These are phyloP conservation scores for Hyles vespertilio DNA, from an alignment of 1,140 invertebrate species.

Conservation along the genomic window DNA sequence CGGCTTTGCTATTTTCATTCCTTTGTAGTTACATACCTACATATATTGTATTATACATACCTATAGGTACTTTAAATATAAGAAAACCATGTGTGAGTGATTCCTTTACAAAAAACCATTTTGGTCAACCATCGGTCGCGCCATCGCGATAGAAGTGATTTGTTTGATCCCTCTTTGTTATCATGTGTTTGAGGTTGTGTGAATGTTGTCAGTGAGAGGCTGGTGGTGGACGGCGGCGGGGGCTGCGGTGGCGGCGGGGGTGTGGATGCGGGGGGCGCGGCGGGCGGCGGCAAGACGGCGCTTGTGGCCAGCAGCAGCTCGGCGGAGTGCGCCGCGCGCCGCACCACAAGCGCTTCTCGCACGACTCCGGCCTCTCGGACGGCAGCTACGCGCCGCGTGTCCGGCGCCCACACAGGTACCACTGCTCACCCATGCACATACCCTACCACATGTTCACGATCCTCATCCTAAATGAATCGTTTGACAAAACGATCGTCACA, in stretches of 20 bases:
- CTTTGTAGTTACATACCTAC: background rate
- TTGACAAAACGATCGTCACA: background rate
- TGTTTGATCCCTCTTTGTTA: background rate
- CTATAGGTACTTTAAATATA: background rate
- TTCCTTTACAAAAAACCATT: background rate
- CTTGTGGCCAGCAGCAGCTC: background rate
- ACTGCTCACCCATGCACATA: background rate
- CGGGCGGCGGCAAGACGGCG: constrained; percentile 8
- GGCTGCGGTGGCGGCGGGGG: background rate
- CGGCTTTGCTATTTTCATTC: no score
- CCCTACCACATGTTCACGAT: background rate
- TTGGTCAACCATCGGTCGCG: no score
- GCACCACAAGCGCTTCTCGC: constrained; percentile 41
- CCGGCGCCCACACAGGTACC: constrained; percentile 33
- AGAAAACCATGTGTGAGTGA: background rate
- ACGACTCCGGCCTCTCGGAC: constrained; percentile 55
- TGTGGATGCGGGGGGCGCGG: constrained; percentile 5
- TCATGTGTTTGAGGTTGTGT: background rate
- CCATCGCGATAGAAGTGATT: background rate
- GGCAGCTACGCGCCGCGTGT: constrained; percentile 33
- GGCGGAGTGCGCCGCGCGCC: constrained; percentile 3
- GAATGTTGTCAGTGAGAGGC: constrained; percentile 21
- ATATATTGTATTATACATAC: background rate
- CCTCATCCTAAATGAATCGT: background rate
- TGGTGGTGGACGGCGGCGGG: constrained; percentile 49